Evolutionary conservation across 2,888 invertebrate species (phyloP).

Genomic region (Hemicrepidius hirtus): DNA sequence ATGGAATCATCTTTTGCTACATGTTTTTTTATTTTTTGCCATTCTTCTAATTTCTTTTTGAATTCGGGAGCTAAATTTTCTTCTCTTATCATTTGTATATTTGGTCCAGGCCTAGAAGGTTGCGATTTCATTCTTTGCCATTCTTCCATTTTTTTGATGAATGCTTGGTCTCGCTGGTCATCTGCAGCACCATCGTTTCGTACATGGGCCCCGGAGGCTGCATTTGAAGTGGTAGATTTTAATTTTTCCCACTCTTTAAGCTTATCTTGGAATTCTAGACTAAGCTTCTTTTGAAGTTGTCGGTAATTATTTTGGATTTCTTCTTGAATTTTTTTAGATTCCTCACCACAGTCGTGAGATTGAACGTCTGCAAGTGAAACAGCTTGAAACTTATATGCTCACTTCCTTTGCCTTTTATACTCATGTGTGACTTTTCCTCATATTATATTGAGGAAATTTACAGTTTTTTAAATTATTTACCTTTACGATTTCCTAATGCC

Average conservation of each 20-base stretch:
- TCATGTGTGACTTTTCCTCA: too few species aligned
- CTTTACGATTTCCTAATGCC: constrained; percentile 22
- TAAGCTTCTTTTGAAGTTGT: constrained; percentile 82
- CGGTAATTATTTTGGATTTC: constrained; percentile 84
- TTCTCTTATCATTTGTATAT: constrained; percentile 72
- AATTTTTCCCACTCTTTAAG: constrained; percentile 74
- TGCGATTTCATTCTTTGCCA: constrained; percentile 73
- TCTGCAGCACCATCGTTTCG: constrained; percentile 58
- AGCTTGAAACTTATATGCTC: too few species aligned
- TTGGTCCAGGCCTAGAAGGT: constrained; percentile 61
- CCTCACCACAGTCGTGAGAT: constrained; percentile 30
- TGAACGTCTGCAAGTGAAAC: constrained; percentile 36
- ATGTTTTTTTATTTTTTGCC: constrained; percentile 83
- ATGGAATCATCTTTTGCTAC: constrained; percentile 58
- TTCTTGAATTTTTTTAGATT: constrained; percentile 39
- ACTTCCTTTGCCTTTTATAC: neutral
- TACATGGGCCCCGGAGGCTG: constrained; percentile 57
- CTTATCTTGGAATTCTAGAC: constrained; percentile 84
- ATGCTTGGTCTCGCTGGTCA: constrained; percentile 68
- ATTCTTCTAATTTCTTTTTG: constrained; percentile 88
- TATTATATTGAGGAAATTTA: too few species aligned
- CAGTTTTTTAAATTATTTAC: too few species aligned
- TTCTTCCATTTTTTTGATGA: constrained; percentile 72
- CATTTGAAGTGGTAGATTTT: constrained; percentile 62
- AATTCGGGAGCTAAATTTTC: constrained; percentile 87